These are phyloP conservation scores for Aselliscus stoliczkanus DNA, from an alignment of 2,797 vertebrate genomes.

Conservation along the genomic window DNA sequence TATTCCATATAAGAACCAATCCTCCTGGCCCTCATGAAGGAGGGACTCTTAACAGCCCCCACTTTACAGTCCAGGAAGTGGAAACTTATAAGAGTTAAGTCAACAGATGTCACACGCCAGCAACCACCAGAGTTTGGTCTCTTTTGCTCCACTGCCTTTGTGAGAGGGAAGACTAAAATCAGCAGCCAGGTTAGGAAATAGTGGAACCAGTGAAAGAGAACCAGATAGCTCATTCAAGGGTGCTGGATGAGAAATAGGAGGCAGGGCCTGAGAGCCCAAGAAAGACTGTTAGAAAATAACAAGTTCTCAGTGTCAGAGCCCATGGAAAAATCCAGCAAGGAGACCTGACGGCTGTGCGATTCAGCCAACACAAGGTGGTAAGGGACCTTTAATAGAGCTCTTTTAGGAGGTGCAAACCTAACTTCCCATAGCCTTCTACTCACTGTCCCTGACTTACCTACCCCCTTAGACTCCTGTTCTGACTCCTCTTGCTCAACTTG, in stretches of 20 bases:
- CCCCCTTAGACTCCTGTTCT: not conserved
- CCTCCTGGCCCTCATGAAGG: not conserved
- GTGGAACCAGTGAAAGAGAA: not conserved
- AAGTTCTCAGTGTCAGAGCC: not conserved
- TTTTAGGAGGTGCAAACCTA: not conserved
- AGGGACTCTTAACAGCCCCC: not conserved
- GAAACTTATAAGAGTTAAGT: not conserved
- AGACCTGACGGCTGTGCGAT: not conserved
- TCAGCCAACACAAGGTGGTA: not conserved
- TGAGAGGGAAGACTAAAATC: not conserved
- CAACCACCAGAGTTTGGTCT: not conserved
- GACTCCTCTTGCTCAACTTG: not conserved
- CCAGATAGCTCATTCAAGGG: not conserved
- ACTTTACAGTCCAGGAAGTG: not conserved
- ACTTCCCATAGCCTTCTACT: not conserved
- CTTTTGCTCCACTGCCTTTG: not conserved
- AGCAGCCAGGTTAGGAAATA: not conserved
- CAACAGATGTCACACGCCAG: not conserved
- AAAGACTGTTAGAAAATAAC: not conserved
- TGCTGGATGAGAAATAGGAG: not conserved
- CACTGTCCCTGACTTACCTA: not conserved
- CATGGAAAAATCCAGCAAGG: not conserved
- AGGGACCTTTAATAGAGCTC: not conserved
- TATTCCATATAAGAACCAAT: not conserved
- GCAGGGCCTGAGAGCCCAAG: not conserved